A percentile compares a stretch with the other conserved stretches of the same genome.
Evolutionary conservation across 2,888 invertebrate species (phyloP).

Genomic region (Sialis lutaria): DNA sequence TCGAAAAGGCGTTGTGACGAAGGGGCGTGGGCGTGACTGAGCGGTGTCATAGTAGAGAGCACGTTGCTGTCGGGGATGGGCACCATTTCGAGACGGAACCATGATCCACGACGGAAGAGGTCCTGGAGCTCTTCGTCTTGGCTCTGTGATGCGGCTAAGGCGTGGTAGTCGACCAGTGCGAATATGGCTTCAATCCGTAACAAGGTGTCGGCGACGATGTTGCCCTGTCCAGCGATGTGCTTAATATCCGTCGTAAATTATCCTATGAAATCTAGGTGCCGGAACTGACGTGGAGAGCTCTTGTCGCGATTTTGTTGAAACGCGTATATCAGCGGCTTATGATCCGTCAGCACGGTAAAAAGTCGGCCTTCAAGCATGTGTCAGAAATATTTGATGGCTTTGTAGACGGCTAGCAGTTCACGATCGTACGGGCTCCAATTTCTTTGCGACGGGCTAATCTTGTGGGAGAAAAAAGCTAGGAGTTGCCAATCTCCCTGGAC

Average conservation of each 20-base stretch:
- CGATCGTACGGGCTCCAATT: slow-evolving; percentile 17
- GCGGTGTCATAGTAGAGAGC: slow-evolving; percentile 11
- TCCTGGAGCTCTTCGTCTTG: too few relatives aligned
- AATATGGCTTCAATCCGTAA: slow-evolving; percentile 2
- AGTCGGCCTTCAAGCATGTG: slow-evolving; percentile 22
- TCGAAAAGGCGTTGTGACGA: slow-evolving; percentile 10
- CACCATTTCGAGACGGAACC: too few relatives aligned
- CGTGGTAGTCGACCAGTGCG: background rate
- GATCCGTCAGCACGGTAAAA: slow-evolving; percentile 21
- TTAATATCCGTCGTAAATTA: slow-evolving; percentile 18
- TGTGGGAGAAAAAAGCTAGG: too few relatives aligned
- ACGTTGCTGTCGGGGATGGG: background rate
- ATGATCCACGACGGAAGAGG: too few relatives aligned
- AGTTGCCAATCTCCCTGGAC: too few relatives aligned
- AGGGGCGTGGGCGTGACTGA: slow-evolving; percentile 9
- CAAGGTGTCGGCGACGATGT: slow-evolving; percentile 14
- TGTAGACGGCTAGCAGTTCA: slow-evolving; percentile 21
- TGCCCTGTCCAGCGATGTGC: slow-evolving; percentile 16
- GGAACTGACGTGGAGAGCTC: background rate
- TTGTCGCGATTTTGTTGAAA: slow-evolving; percentile 12
- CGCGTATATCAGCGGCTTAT: slow-evolving; percentile 18
- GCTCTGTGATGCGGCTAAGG: too few relatives aligned
- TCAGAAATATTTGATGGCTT: slow-evolving; percentile 18
- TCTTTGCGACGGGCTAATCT: too few relatives aligned
- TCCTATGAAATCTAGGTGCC: slow-evolving; percentile 10